Percentiles rank a stretch among this genome's conserved stretches.
These are phyloP conservation scores for Malacoctenus gilli DNA, from an alignment of 2,797 vertebrate genomes.

Conservation along the genomic window DNA sequence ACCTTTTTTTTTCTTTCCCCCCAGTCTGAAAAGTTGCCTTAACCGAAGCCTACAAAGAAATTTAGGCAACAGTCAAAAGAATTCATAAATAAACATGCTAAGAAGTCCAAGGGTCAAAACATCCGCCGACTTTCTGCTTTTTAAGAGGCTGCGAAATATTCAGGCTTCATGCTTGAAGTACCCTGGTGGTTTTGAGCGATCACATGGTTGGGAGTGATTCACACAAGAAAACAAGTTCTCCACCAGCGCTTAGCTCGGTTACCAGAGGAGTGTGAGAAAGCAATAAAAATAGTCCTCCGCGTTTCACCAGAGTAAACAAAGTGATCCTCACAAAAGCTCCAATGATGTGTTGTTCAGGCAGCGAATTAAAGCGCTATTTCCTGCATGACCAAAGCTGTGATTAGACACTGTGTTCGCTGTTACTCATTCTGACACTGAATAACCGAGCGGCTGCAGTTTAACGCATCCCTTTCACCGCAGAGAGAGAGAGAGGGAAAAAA, in stretches of 20 bases:
- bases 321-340: conserved; percentile 56
- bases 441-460: conserved; percentile 53
- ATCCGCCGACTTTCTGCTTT: conserved; percentile 56
- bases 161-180: conserved; percentile 44
- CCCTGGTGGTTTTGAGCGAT: conserved; percentile 54
- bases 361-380: conserved; percentile 50
- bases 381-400: conserved; percentile 31
- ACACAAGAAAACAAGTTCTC: conserved; percentile 44
- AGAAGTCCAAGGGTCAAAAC: conserved; percentile 59
- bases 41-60: conserved; percentile 34
- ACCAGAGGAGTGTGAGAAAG: conserved; percentile 44
- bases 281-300: conserved; percentile 50
- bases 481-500: conserved; percentile 1
- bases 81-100: conserved; percentile 68
- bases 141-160: conserved; percentile 56
- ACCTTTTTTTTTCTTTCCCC: too few species aligned
- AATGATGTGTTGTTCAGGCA: conserved; percentile 50
- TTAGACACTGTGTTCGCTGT: conserved; percentile 34
- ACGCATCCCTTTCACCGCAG: conserved; percentile 29
- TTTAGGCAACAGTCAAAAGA: conserved; percentile 42
- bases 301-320: conserved; percentile 66
- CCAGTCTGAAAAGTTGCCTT: conserved; percentile 36
- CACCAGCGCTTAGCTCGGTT: conserved; percentile 33
- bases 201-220: conserved; percentile 64
- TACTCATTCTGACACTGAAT: conserved; percentile 59